Evolutionary conservation across 2,797 vertebrate species (phyloP).

Genomic region (Decapterus maruadsi): DNA sequence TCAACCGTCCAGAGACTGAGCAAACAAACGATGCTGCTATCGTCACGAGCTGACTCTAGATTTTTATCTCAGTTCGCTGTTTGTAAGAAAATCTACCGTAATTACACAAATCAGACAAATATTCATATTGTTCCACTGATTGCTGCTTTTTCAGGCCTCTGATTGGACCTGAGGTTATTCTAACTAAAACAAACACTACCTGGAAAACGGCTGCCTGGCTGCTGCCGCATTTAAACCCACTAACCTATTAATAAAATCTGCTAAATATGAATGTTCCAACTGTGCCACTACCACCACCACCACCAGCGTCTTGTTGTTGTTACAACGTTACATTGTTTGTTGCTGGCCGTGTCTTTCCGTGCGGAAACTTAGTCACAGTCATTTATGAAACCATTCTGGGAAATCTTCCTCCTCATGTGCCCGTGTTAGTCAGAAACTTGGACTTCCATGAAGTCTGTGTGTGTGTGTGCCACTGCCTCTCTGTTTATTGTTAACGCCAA

Average conservation of each 20-base stretch:
- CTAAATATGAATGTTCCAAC: neutral
- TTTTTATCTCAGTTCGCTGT: neutral
- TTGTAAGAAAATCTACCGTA: neutral
- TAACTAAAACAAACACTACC: slow-evolving; percentile 1
- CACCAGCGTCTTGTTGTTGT: slow-evolving; percentile 10
- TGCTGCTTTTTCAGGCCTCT: neutral
- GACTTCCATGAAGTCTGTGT: slow-evolving; percentile 13
- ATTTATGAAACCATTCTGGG: slow-evolving; percentile 37
- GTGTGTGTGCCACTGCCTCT: too few species aligned
- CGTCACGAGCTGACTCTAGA: neutral
- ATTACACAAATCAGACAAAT: slow-evolving; percentile 14
- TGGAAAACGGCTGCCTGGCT: neutral
- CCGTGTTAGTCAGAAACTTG: slow-evolving; percentile 40
- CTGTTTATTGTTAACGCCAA: slow-evolving; percentile 17
- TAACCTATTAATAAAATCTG: neutral
- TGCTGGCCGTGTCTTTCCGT: neutral
- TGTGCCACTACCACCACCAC: neutral
- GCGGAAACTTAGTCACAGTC: slow-evolving; percentile 56
- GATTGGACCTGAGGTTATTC: neutral
- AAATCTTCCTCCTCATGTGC: neutral
- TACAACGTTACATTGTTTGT: slow-evolving; percentile 31
- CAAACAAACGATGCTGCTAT: neutral
- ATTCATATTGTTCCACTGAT: neutral
- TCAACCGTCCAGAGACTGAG: neutral
- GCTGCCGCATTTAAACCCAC: neutral